Base-by-base conservation (phyloP, 2,888 invertebrate species). In the Pristionchus exspectatus region DNA sequence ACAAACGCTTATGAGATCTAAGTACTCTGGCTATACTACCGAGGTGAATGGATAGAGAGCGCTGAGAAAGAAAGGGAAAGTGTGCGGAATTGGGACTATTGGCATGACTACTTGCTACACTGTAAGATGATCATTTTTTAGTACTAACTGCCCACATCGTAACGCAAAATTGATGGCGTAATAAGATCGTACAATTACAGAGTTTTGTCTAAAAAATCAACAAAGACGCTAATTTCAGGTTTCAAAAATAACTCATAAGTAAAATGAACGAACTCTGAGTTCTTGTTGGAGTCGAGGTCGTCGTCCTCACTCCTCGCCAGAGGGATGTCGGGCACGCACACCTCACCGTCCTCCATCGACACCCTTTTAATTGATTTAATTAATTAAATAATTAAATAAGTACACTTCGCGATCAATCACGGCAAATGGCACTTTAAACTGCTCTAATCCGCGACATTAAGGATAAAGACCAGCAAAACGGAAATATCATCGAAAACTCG, bases 281-380 rank as follows among this genome's bases (percentile, higher is more conserved):
- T 91, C 72, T 89, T 90, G 84, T 91, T 91, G 85, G 90, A 91
- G 89, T 92, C 92, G 63, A 88, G 84, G 81, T 93, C 93, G 88
- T 93, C 92, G 77, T 87, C 87, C 27, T 94, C 94, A 66, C 91
- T 90, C 59, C 90, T 90, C 27, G 94, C 94, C 88, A 94, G 91
- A 18, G 94, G 94, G 87, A 94, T 93, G 90, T 93, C 93, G 84
- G 93, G 93, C 86, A 93, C 92, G 84, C 92, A 90, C 86, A 93
- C 90, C 85, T 93, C 93, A 87, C 87, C 90, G 59, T 88, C 88
- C 72, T 88, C 88, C 88, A 88, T 88, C 16, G 27, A 16, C 12
- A 24, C 81, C 50, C 16, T 9, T 3, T 14, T 54, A 27, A 54
- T 24, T n/a, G n/a, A 59, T 59, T 7, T 63, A 63, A 18, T 63